Evolutionary conservation across 2,113 vertebrate genomes (phyloP).

Genomic region (Diadophis punctatus): DNA sequence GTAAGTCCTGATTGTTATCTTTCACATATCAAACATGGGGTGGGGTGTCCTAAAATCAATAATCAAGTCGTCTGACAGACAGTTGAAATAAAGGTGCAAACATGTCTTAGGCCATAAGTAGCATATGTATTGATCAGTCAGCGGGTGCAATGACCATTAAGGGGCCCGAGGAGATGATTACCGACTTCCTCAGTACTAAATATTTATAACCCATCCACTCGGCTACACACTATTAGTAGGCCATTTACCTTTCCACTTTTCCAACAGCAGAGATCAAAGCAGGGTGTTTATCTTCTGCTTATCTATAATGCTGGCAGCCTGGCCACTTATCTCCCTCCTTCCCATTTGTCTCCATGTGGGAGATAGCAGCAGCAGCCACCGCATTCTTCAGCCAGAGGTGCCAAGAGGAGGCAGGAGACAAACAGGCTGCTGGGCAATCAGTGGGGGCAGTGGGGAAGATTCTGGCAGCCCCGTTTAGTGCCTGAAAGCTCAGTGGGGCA

Average conservation of each 20-base stretch:
- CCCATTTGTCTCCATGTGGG: constrained; percentile 34
- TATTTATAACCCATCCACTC: constrained; percentile 61
- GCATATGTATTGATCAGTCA: background rate
- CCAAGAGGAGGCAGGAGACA: background rate
- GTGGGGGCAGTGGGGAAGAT: background rate
- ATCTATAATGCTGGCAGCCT: constrained; percentile 62
- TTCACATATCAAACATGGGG: background rate
- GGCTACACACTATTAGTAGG: constrained; percentile 46
- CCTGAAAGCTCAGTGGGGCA: background rate
- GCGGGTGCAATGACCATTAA: constrained; percentile 43
- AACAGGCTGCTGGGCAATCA: too few species aligned
- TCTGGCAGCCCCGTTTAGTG: too few species aligned
- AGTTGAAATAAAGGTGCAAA: background rate
- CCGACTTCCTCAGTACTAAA: constrained; percentile 56
- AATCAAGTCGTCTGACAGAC: background rate
- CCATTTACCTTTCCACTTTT: constrained; percentile 58
- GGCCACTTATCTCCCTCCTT: constrained; percentile 61
- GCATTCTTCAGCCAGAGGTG: background rate
- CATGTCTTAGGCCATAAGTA: background rate
- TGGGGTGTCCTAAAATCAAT: background rate
- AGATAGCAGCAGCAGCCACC: constrained; percentile 13
- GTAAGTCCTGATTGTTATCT: background rate
- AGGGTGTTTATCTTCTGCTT: constrained; percentile 62
- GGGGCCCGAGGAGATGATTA: constrained; percentile 23
- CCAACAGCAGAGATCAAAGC: constrained; percentile 62